Base-by-base conservation (phyloP, 2,888 invertebrate species). In the Trissolcus japonicus region DNA sequence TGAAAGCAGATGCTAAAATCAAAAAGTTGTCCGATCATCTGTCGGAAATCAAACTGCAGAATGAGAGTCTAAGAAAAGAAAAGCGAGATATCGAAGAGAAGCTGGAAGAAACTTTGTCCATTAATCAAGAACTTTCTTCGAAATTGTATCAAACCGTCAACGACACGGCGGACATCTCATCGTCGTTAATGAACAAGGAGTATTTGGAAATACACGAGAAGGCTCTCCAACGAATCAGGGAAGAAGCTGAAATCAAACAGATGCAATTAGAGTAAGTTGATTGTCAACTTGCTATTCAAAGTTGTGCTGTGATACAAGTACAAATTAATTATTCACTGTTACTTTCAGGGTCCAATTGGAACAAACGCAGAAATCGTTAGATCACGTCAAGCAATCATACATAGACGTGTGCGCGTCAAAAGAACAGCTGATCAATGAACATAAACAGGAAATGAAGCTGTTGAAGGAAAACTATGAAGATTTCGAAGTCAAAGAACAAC, bases 371-470 rank as follows among this genome's bases (percentile, higher is more conserved):
- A 87, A 87, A 59, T 86, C 87, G 51, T 82, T 87, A 65, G 82
- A 85, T 80, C 85, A 83, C 21, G 86, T 88, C 53, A 88, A 88
- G 72, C 83, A 87, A 82, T 80, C 86, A 76, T 87, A 91, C 73
- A 89, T 90, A 59, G 88, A 93, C 86, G 92, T 92, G 2, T 93
- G 92, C 76, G 91, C 91, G 76, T 90, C 91, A 6, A 92, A 93
- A 56, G 93, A 93, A 68, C 85, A 91, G n/a, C 87, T 92, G 4
- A 87, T 90, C 21, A 90, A 91, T 77, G 92, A 93, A 83, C 83
- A 93, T 50, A 91, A 91, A 80, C 91, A 92, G 60, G 80, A 92
- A 46, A 91, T 91, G 78, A 90, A 82, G 91, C 91, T 74, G 90
- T 89, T 80, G 90, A 92, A 81, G 51, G 82, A 82, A 29, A 84